Conservation (phyloP, 2,888 invertebrate species). For the Deroplatys truncata region DNA sequence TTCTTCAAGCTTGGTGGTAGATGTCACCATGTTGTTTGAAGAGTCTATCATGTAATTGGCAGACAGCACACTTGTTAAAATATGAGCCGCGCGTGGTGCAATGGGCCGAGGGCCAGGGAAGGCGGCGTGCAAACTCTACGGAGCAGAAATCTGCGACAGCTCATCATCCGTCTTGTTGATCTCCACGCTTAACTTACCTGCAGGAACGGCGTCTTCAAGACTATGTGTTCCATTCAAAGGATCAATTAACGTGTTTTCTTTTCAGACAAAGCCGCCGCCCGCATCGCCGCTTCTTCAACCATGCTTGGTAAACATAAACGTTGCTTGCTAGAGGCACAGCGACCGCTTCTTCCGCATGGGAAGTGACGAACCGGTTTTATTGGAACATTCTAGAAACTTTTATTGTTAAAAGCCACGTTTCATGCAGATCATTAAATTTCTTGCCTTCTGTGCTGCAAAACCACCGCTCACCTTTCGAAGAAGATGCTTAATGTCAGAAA, state of each 20-base stretch:
- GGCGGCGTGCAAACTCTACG: background rate
- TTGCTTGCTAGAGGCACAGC: background rate
- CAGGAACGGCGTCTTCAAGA: background rate
- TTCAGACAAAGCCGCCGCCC: background rate
- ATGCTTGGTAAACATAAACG: background rate
- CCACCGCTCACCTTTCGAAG: too few relatives aligned
- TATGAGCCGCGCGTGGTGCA: background rate
- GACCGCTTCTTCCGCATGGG: background rate
- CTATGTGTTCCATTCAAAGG: slow-evolving; percentile 2
- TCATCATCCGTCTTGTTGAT: slow-evolving; percentile 25
- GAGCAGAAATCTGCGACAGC: slow-evolving; percentile 23
- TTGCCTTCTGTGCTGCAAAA: too few relatives aligned
- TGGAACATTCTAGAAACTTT: background rate
- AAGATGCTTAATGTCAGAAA: background rate
- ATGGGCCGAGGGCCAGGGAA: background rate
- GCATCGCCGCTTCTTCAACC: background rate
- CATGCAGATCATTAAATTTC: background rate
- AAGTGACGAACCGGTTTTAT: background rate
- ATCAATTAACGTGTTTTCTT: background rate
- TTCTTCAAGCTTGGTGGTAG: background rate
- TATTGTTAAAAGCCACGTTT: background rate
- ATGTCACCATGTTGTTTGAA: background rate
- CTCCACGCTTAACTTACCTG: background rate
- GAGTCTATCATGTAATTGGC: background rate
- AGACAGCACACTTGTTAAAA: background rate